Evolutionary conservation across 1,140 invertebrate species (phyloP).

Genomic region (Drosophila paulistorum): DNA sequence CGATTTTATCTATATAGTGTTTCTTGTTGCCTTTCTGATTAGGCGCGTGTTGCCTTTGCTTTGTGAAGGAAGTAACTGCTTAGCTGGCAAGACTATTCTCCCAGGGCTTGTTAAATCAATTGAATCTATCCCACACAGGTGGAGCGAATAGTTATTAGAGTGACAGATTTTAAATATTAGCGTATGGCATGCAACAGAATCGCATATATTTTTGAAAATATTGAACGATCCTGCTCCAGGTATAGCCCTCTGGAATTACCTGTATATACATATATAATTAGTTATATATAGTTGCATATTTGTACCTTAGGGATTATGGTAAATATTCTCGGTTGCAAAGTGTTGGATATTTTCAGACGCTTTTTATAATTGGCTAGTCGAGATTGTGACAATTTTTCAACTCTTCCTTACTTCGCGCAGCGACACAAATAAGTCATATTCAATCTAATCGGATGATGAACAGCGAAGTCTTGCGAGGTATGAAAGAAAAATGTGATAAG

Average conservation of each 20-base stretch:
- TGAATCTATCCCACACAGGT: conserved; percentile 9
- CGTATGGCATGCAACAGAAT: neutral
- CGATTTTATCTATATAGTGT: conserved; percentile 59
- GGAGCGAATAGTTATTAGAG: neutral
- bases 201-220: neutral
- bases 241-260: neutral
- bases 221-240: neutral
- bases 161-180: neutral
- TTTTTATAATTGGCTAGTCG: neutral
- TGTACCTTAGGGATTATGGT: neutral
- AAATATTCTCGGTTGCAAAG: no score
- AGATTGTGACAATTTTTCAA: neutral
- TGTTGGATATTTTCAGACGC: conserved; percentile 38
- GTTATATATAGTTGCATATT: neutral
- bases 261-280: neutral
- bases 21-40: conserved; percentile 41
- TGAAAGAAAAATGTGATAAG: conserved; percentile 18
- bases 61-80: conserved; percentile 6
- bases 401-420: neutral
- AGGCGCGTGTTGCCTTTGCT: conserved; percentile 15
- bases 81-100: conserved; percentile 1
- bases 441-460: conserved; percentile 44
- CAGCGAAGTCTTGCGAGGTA: conserved; percentile 51
- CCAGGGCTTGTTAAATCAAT: conserved; percentile 9
- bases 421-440: neutral